These are phyloP conservation scores for Gibbula magus DNA, from an alignment of 2,888 invertebrate genomes.

Conservation along the genomic window DNA sequence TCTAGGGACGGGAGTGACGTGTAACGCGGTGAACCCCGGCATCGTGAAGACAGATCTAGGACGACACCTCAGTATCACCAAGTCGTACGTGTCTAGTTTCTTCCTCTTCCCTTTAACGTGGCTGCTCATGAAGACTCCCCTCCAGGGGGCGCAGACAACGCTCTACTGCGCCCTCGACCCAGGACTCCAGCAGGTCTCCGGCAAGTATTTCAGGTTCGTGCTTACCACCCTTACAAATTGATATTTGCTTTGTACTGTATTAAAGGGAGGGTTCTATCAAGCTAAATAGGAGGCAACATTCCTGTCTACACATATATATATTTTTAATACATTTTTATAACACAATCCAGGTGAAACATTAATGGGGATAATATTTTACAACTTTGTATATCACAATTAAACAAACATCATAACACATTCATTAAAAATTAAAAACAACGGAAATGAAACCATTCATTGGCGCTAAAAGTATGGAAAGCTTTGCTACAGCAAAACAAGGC, in stretches of 20 bases:
- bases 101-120: slow-evolving; percentile 57
- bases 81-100: slow-evolving; percentile 53
- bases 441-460: too few species aligned
- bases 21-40: slow-evolving; percentile 65
- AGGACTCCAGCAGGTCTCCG: slow-evolving; percentile 55
- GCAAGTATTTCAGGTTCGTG: slow-evolving; percentile 65
- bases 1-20: slow-evolving; percentile 67
- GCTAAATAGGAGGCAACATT: background rate
- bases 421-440: too few species aligned
- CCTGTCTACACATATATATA: background rate
- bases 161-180: slow-evolving; percentile 63
- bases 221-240: too few species aligned
- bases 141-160: slow-evolving; percentile 67
- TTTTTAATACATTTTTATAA: too few species aligned
- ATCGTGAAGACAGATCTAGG: slow-evolving; percentile 54
- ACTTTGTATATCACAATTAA: too few species aligned
- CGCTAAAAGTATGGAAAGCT: too few species aligned
- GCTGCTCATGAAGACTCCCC: slow-evolving; percentile 58
- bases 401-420: too few species aligned
- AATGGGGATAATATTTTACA: too few species aligned
- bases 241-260: too few species aligned
- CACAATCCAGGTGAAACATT: too few species aligned
- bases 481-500: too few species aligned
- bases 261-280: background rate
- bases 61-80: slow-evolving; percentile 51